Conservation (phyloP, 2,888 invertebrate genomes). For the Aethes cnicana region DNA sequence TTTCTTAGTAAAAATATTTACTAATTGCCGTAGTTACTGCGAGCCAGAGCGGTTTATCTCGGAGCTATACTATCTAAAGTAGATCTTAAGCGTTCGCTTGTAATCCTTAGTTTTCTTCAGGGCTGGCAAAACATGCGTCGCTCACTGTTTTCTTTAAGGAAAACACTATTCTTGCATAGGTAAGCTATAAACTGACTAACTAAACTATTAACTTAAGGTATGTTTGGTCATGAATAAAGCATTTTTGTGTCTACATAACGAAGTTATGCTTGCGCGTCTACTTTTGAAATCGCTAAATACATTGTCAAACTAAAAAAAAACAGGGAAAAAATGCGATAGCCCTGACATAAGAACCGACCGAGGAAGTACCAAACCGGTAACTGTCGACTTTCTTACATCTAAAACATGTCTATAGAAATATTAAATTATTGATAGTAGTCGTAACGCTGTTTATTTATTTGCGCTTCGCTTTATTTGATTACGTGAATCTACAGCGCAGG, state of each 20-base stretch:
- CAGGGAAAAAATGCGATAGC: slow-evolving; percentile 17
- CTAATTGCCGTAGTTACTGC: slow-evolving; percentile 46
- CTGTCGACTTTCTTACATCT: slow-evolving; percentile 26
- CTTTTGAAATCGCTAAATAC: too few species aligned
- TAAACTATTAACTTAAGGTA: too few species aligned
- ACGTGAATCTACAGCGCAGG: background rate
- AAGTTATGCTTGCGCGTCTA: too few species aligned
- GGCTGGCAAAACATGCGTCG: background rate
- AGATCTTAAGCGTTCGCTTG: slow-evolving; percentile 33
- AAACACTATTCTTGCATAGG: too few species aligned
- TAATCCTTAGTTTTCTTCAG: slow-evolving; percentile 26
- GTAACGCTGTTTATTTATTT: slow-evolving; percentile 4
- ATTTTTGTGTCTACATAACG: too few species aligned
- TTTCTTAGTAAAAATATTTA: slow-evolving; percentile 54
- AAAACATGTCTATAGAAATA: slow-evolving; percentile 24
- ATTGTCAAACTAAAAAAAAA: too few species aligned
- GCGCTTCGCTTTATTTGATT: slow-evolving; percentile 1
- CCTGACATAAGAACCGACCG: slow-evolving; percentile 17
- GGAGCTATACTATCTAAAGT: slow-evolving; percentile 28
- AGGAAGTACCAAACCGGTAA: slow-evolving; percentile 24
- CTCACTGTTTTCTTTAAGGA: too few species aligned
- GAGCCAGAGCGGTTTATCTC: slow-evolving; percentile 35
- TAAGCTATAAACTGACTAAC: too few species aligned
- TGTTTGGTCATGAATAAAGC: too few species aligned
- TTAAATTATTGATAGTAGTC: slow-evolving; percentile 19